phyloP scores from a whole-genome alignment of 2,888 invertebrate genomes.

The Caenorhabditis imperialis region DNA sequence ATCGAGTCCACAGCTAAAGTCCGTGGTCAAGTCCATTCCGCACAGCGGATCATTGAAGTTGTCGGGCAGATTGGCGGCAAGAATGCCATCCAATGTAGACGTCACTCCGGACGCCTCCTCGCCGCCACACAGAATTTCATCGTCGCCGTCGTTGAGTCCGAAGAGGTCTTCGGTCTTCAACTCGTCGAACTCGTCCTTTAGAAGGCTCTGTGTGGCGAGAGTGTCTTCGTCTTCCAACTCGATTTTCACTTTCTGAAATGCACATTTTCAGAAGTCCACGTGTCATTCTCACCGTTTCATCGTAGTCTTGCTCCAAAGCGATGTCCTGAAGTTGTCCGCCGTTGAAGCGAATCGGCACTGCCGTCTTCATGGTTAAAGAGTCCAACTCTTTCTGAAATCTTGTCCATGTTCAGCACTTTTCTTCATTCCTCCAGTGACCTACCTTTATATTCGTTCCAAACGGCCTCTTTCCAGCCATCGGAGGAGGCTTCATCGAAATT shows the following conservation, averaged over 20 bases:
- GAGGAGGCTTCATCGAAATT: conserved; percentile 14
- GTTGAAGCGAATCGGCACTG: conserved; percentile 49
- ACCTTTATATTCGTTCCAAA: conserved; percentile 35
- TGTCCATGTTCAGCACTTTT: background rate
- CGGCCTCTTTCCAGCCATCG: conserved; percentile 15
- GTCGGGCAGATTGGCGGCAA: conserved; percentile 40
- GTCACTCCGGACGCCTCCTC: conserved; percentile 50
- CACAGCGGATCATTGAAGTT: conserved; percentile 44
- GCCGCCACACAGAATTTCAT: conserved; percentile 47
- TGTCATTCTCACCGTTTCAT: conserved; percentile 13
- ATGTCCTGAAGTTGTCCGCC: conserved; percentile 22
- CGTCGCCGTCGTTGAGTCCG: conserved; percentile 34
- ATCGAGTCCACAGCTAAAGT: conserved; percentile 41
- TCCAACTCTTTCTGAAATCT: conserved; percentile 38
- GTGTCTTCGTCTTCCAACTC: conserved; percentile 53
- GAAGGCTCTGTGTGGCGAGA: conserved; percentile 35
- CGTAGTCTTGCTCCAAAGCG: conserved; percentile 8
- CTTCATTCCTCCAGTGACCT: background rate
- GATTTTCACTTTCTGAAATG: conserved; percentile 48
- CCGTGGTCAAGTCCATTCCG: conserved; percentile 44
- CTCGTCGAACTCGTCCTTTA: conserved; percentile 39
- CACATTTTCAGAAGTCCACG: background rate
- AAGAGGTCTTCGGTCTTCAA: conserved; percentile 32
- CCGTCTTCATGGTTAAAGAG: conserved; percentile 28
- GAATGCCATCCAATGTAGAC: conserved; percentile 42